Base-by-base conservation (phyloP, 1,140 invertebrate genomes). In the Achroia grisella region DNA sequence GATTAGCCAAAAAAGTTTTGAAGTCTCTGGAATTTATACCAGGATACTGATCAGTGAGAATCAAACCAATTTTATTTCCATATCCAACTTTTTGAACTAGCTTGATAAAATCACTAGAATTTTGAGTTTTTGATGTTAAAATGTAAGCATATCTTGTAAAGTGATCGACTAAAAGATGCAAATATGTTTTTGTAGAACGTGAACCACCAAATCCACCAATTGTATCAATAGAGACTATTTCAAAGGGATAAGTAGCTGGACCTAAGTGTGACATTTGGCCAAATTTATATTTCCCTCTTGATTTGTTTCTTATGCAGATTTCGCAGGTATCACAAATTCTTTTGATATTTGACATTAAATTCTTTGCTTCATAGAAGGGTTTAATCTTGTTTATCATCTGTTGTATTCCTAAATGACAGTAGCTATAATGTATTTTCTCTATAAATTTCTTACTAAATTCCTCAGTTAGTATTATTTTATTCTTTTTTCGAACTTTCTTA, bases 51-150 rank as follows among this genome's bases (percentile, higher is more conserved):
- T 62, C 59, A 9, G 55, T 39, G 14, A 52, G 35, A 39, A 58
- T 2, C n/a, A 51, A 45, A 10, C 23, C 48, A 29, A 57, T 48
- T 29, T 42, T 28, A 35, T 57, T 12, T 8, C 8, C 30, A 11
- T 42, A 4, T 36, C 36, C 51, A 11, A 50, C 56, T 10, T 53
- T 44, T 39, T 39, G 39, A 2, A 56, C 12, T 0, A 81, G 37
- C 57, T 78, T 76, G 2, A 83, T 65, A 43, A 79, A 82, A 50
- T 74, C 75, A 41, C 41, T 49, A 8, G 48, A 32, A n/a, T 9
- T 52, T 43, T 57, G 54, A 29, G 15, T 52, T 40, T 43, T 57
- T 31, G 54, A 57, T 12, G 49, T 49, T 4, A 43, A 43, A 43
- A 57, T 52, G 30, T 33, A 48, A 32, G 54, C 54, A 52, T 56